Conservation (phyloP, 1,140 invertebrate species). For the Bombus sibiricus region DNA sequence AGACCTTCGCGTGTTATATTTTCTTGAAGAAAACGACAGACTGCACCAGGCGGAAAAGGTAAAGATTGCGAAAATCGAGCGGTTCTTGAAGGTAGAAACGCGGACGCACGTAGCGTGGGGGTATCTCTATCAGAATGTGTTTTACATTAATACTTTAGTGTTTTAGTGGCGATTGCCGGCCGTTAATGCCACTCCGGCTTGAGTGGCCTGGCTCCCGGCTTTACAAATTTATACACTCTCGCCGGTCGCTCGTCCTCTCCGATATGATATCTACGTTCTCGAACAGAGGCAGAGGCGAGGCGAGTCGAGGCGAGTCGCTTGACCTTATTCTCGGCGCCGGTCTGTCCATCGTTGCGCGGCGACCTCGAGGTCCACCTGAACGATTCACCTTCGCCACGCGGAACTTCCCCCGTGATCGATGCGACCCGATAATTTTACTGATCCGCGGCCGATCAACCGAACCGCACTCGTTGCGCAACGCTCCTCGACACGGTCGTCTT, state of each 20-base stretch:
- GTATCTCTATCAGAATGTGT: constrained; percentile 82
- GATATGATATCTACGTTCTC: constrained; percentile 78
- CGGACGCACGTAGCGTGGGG: constrained; percentile 56
- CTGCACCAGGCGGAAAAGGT: too few relatives aligned
- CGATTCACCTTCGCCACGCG: constrained; percentile 12
- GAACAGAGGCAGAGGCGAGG: constrained; percentile 32
- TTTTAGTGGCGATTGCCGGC: constrained; percentile 80
- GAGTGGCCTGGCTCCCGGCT: constrained; percentile 77
- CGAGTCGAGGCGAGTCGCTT: constrained; percentile 50
- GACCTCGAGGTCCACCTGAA: constrained; percentile 47
- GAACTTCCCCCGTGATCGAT: constrained; percentile 27
- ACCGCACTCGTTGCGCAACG: constrained; percentile 15
- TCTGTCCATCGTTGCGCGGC: constrained; percentile 42
- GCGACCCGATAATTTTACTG: constrained; percentile 21
- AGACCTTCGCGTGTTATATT: too few relatives aligned
- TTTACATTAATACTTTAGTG: constrained; percentile 82
- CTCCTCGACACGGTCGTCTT: not conserved
- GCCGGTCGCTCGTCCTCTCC: constrained; percentile 63
- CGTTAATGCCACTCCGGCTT: constrained; percentile 79
- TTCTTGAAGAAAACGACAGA: not conserved
- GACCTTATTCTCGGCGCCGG: constrained; percentile 64
- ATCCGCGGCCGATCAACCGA: not conserved
- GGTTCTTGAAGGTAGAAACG: not conserved
- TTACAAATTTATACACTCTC: constrained; percentile 81
- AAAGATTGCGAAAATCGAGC: constrained; percentile 45